Percentiles rank a stretch among this genome's conserved stretches.
These are phyloP conservation scores for Silurus aristotelis DNA, from an alignment of 2,797 vertebrate species.

Conservation along the genomic window DNA sequence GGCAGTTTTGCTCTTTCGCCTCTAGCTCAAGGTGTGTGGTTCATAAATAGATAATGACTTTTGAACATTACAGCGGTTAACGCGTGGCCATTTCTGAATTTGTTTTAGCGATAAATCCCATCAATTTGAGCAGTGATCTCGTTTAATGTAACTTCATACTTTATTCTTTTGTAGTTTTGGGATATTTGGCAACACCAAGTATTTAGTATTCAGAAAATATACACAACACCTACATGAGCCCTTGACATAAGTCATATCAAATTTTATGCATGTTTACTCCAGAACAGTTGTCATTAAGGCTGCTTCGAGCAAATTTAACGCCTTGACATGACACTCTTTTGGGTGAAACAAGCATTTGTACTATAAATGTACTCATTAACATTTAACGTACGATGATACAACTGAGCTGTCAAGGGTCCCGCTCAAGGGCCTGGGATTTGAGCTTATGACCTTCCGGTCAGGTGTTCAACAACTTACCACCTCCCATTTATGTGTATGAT, in stretches of 20 bases:
- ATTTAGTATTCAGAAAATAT: not conserved
- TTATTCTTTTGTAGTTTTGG: not conserved
- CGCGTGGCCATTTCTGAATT: slow-evolving; percentile 41
- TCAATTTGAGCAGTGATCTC: slow-evolving; percentile 3
- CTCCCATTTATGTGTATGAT: not conserved
- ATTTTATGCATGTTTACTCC: not conserved
- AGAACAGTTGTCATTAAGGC: not conserved
- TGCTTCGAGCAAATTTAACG: not conserved
- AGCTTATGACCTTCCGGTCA: too few relatives aligned
- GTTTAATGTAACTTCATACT: slow-evolving; percentile 24
- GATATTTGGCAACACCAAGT: not conserved
- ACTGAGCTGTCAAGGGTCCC: too few relatives aligned
- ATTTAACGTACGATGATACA: too few relatives aligned
- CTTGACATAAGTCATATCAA: not conserved
- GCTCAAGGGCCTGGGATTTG: too few relatives aligned
- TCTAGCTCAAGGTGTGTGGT: slow-evolving; percentile 48
- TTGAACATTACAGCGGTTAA: slow-evolving; percentile 45
- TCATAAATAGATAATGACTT: slow-evolving; percentile 52
- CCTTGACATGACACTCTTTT: not conserved
- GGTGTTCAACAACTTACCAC: too few relatives aligned
- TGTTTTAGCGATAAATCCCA: slow-evolving; percentile 29
- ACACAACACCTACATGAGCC: not conserved
- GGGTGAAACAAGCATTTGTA: not conserved
- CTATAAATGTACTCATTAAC: not conserved
- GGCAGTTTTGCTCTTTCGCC: slow-evolving; percentile 54